phyloP scores from a whole-genome alignment of 2,113 vertebrate species.

The Ptilonorhynchus violaceus region DNA sequence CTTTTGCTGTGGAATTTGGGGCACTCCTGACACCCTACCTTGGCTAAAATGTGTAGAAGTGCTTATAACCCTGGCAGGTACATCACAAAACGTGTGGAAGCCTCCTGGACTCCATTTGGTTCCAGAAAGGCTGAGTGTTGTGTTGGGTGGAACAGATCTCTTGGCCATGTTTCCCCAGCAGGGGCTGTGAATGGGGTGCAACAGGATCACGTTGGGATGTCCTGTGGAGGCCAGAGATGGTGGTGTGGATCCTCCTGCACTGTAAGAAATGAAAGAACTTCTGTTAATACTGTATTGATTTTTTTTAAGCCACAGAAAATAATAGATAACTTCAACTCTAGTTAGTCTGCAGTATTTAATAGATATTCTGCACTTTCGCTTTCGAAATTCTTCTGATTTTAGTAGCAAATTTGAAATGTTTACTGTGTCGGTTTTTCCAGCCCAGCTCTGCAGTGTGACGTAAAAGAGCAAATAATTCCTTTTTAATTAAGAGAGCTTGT shows the following conservation, averaged over 20 bases:
- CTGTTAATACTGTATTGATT: not conserved
- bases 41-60: not conserved
- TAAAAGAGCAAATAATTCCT: not conserved
- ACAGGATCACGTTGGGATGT: not conserved
- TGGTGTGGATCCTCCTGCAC: not conserved
- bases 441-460: not conserved
- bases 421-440: not conserved
- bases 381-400: not conserved
- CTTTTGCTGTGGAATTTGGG: not conserved
- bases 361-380: not conserved
- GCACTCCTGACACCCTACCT: not conserved
- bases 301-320: not conserved
- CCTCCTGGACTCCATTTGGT: accelerated
- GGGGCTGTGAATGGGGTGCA: not conserved
- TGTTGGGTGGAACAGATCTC: not conserved
- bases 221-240: not conserved
- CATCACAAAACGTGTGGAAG: not conserved
- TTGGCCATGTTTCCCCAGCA: accelerated
- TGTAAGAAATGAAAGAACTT: not conserved
- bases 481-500: not conserved
- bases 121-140: not conserved
- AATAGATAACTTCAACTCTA: not conserved
- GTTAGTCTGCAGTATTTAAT: not conserved
- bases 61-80: not conserved
- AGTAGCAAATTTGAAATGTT: not conserved